Conservation (phyloP, 2,113 vertebrate genomes). For the Dipodomys merriami region DNA sequence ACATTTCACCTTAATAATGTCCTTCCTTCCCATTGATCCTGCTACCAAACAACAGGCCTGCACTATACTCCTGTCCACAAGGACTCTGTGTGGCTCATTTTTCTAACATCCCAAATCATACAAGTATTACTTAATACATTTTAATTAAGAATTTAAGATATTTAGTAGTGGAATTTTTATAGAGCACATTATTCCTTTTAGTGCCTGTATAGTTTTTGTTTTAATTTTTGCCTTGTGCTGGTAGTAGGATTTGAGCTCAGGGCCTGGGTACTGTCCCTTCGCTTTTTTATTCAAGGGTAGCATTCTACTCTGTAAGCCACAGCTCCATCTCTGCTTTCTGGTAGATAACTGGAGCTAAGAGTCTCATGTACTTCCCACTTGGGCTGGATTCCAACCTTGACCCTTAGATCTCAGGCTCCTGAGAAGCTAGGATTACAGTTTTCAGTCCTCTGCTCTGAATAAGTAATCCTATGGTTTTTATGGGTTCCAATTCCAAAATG, state of each 20-base stretch:
- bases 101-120: background rate
- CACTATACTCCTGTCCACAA: background rate
- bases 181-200: background rate
- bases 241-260: too few relatives aligned
- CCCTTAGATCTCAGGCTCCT: too few relatives aligned
- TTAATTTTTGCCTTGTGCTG: background rate
- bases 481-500: background rate
- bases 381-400: too few relatives aligned
- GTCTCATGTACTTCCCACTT: too few relatives aligned
- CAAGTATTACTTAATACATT: background rate
- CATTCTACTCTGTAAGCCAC: too few relatives aligned
- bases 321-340: too few relatives aligned
- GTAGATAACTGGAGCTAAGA: too few relatives aligned
- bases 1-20: background rate
- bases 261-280: too few relatives aligned
- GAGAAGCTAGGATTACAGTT: background rate
- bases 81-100: background rate
- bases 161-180: background rate
- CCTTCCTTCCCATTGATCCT: background rate
- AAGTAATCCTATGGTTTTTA: slow-evolving; percentile 2
- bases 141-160: background rate
- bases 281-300: too few relatives aligned
- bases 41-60: background rate
- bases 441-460: slow-evolving; percentile 18
- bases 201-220: background rate